Percentiles rank a stretch among this genome's conserved stretches.
These are phyloP conservation scores for Frankliniella intonsa DNA, from an alignment of 2,888 invertebrate species.

Conservation along the genomic window DNA sequence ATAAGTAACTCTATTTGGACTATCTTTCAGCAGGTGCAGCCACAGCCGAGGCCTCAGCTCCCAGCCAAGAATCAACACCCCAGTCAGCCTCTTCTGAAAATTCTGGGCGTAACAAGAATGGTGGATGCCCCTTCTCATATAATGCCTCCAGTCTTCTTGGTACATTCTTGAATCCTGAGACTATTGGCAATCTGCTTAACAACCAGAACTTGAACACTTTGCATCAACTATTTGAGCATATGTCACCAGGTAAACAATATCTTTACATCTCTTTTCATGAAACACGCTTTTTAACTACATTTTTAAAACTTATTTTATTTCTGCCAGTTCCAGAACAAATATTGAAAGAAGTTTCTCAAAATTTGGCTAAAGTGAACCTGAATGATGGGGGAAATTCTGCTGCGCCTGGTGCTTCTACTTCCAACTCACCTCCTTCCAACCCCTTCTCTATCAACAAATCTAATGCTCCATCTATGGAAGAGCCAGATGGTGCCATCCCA, in stretches of 20 bases:
- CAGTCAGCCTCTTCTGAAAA: background rate
- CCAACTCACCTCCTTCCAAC: background rate
- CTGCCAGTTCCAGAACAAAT: background rate
- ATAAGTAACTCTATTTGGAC: background rate
- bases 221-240: background rate
- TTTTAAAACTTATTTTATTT: no score
- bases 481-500: background rate
- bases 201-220: background rate
- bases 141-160: no score
- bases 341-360: background rate
- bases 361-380: background rate
- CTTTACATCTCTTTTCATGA: background rate
- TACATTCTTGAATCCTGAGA: background rate
- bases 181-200: background rate
- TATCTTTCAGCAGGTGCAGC: background rate
- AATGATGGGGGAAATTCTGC: background rate
- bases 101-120: background rate
- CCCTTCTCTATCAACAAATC: background rate
- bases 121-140: background rate
- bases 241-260: background rate
- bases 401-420: background rate
- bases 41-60: background rate
- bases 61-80: no score
- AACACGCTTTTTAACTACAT: no score
- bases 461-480: background rate